These are phyloP conservation scores for Orthonyx spaldingii DNA, from an alignment of 2,113 vertebrate species.

Conservation along the genomic window DNA sequence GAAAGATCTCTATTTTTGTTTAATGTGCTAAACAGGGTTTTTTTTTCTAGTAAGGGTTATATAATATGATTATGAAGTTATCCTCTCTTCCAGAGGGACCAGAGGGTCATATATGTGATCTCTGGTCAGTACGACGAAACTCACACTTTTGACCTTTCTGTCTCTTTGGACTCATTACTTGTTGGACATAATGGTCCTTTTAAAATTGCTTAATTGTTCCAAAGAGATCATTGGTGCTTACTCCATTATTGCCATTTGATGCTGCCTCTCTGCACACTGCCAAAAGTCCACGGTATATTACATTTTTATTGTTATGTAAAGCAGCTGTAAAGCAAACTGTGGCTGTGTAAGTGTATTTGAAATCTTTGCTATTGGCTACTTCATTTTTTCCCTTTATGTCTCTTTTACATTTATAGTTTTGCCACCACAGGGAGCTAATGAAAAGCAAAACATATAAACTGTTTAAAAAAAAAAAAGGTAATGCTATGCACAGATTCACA, in stretches of 20 bases:
- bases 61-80: neutral
- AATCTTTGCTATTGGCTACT: slow-evolving; percentile 23
- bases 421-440: slow-evolving; percentile 26
- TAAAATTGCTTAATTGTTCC: slow-evolving; percentile 20
- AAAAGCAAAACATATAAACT: slow-evolving; percentile 5
- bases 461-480: neutral
- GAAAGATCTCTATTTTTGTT: neutral
- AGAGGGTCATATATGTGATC: neutral
- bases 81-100: neutral
- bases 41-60: neutral
- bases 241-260: neutral
- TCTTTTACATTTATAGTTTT: neutral
- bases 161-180: neutral
- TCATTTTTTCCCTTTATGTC: neutral
- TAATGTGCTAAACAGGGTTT: neutral
- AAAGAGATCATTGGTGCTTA: slow-evolving; percentile 20
- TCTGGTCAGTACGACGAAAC: neutral
- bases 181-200: neutral
- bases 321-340: slow-evolving; percentile 4
- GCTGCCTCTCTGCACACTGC: neutral
- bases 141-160: neutral
- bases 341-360: neutral
- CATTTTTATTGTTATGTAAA: slow-evolving; percentile 49
- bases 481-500: neutral
- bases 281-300: neutral